Evolutionary conservation across 2,888 invertebrate species (phyloP).

Genomic region (Rutpela maculata): DNA sequence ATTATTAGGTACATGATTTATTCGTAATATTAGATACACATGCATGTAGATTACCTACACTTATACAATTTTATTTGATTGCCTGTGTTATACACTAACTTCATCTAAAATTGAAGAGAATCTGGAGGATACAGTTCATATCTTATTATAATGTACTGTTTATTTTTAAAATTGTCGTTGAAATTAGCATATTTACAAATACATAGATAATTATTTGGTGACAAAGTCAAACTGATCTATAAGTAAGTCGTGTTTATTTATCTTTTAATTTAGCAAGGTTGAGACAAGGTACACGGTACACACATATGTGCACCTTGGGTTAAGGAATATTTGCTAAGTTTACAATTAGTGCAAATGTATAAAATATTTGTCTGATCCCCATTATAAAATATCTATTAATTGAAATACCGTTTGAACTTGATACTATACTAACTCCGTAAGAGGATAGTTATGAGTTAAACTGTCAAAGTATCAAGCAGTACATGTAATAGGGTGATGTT

Average conservation of each 20-base stretch:
- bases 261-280: not conserved
- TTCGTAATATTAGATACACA: not conserved
- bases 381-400: no score
- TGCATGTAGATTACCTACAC: not conserved
- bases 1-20: not conserved
- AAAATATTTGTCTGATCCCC: no score
- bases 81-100: not conserved
- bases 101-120: not conserved
- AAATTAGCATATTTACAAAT: not conserved
- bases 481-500: no score
- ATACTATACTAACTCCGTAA: no score
- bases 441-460: no score
- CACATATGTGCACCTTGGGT: no score
- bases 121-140: not conserved
- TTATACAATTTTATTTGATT: not conserved
- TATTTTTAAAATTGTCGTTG: not conserved
- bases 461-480: no score
- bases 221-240: not conserved
- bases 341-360: no score
- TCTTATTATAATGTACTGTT: not conserved
- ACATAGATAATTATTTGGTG: not conserved
- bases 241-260: not conserved
- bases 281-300: no score
- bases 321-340: no score
- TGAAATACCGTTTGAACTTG: no score